phyloP scores from a whole-genome alignment of 2,888 invertebrate genomes.

The Trichogramma evanescens region DNA sequence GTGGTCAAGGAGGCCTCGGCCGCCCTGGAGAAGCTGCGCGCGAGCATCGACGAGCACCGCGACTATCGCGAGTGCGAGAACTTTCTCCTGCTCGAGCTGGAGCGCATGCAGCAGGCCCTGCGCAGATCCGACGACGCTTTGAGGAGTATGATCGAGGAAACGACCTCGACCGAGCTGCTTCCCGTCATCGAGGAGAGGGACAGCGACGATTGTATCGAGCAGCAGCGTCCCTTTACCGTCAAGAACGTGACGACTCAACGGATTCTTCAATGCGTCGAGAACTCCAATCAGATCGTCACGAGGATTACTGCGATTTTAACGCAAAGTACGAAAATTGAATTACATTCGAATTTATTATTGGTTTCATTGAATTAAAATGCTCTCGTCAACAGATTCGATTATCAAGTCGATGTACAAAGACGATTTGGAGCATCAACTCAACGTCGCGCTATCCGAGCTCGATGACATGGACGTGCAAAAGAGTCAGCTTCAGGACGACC shows the following conservation, averaged over 20 bases:
- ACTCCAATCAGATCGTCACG: conserved; percentile 7
- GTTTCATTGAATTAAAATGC: neutral
- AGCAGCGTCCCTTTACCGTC: neutral
- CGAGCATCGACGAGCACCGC: conserved; percentile 5
- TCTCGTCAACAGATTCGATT: neutral
- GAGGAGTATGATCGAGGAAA: neutral
- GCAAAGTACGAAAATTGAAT: neutral
- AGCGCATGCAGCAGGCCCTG: conserved; percentile 6
- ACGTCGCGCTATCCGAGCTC: neutral
- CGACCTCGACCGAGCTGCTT: too few relatives aligned
- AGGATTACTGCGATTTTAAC: conserved; percentile 6
- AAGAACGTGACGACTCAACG: neutral
- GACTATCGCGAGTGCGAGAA: conserved; percentile 10
- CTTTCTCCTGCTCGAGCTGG: conserved; percentile 7
- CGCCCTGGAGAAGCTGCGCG: conserved; percentile 7
- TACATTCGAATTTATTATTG: neutral
- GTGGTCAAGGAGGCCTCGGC: conserved; percentile 13
- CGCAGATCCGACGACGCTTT: neutral
- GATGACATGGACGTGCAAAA: conserved; percentile 4
- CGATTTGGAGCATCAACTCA: conserved; percentile 3
- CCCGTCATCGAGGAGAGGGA: too few relatives aligned
- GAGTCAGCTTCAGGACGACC: conserved; percentile 2
- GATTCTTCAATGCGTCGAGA: conserved; percentile 11
- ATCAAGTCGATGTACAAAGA: neutral
- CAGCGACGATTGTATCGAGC: too few relatives aligned